Conservation (phyloP, 2,888 invertebrate species). For the Vandiemenella viatica region DNA sequence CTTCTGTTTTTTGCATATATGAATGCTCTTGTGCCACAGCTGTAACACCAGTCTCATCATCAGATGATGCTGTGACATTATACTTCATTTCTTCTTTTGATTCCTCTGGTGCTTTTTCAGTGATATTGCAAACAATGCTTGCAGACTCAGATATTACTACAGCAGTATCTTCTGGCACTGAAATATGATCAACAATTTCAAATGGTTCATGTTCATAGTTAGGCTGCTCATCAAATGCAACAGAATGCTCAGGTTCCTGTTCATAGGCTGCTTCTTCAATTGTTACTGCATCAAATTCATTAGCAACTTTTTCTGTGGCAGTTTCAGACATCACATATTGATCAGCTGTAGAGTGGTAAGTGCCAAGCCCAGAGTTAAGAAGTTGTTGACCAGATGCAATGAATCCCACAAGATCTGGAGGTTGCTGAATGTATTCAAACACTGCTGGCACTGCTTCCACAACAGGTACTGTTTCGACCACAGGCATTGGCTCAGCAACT, state of each 20-base stretch:
- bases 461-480: too few species aligned
- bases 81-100: not conserved
- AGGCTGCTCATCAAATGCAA: not conserved
- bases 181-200: not conserved
- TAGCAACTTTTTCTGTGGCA: not conserved
- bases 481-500: conserved; percentile 1
- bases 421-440: conserved; percentile 32
- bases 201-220: not conserved
- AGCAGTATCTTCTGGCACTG: not conserved
- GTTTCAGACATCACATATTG: conserved; percentile 6
- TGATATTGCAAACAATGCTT: not conserved
- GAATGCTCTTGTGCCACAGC: too few species aligned
- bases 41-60: not conserved
- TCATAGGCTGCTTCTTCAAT: not conserved
- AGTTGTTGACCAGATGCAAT: conserved; percentile 32
- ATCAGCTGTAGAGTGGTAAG: conserved; percentile 26
- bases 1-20: too few species aligned
- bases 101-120: not conserved
- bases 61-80: too few species aligned
- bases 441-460: conserved; percentile 23
- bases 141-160: not conserved
- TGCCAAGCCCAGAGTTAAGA: conserved; percentile 33
- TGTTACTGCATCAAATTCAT: not conserved
- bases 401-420: conserved; percentile 35
- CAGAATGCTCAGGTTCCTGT: not conserved